A percentile compares a stretch with the other conserved stretches of the same genome.
Conservation (phyloP, 92 coral and sea anemone species). For the Bergia sp. region DNA sequence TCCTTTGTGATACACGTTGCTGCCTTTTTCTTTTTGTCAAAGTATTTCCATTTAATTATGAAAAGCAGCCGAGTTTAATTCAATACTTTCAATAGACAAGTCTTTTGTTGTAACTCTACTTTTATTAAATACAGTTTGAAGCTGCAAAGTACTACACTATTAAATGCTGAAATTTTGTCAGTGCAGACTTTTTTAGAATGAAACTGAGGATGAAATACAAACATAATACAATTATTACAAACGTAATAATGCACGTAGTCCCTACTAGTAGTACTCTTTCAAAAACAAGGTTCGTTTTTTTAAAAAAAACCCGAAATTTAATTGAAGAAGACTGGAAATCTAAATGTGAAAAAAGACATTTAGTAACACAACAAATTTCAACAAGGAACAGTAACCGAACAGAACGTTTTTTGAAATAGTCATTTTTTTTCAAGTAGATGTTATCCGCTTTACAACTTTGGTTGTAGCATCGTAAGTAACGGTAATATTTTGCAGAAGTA, state of each 20-base stretch:
- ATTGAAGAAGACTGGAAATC: too few relatives aligned
- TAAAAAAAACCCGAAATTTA: neutral
- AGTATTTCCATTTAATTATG: neutral
- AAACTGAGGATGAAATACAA: neutral
- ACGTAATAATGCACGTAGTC: neutral
- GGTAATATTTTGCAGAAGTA: conserved; percentile 32
- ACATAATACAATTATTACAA: neutral
- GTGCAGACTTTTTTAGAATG: neutral
- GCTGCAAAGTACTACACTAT: conserved; percentile 4
- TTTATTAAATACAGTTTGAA: conserved; percentile 8
- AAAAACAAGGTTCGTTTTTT: neutral
- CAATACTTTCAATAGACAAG: conserved; percentile 10
- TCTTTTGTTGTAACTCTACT: conserved; percentile 17
- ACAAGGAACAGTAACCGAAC: neutral
- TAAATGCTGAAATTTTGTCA: conserved; percentile 7
- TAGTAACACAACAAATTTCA: too few relatives aligned
- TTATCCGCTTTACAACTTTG: neutral
- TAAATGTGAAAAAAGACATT: too few relatives aligned
- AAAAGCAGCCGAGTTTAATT: neutral
- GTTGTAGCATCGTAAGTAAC: conserved; percentile 17
- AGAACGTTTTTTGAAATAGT: neutral
- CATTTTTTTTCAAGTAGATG: neutral
- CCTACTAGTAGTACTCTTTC: neutral
- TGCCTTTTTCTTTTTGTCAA: conserved; percentile 2
- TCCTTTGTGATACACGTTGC: neutral